These are phyloP conservation scores for Myoxocephalus aenaeus DNA, from an alignment of 2,797 vertebrate genomes.

Conservation along the genomic window DNA sequence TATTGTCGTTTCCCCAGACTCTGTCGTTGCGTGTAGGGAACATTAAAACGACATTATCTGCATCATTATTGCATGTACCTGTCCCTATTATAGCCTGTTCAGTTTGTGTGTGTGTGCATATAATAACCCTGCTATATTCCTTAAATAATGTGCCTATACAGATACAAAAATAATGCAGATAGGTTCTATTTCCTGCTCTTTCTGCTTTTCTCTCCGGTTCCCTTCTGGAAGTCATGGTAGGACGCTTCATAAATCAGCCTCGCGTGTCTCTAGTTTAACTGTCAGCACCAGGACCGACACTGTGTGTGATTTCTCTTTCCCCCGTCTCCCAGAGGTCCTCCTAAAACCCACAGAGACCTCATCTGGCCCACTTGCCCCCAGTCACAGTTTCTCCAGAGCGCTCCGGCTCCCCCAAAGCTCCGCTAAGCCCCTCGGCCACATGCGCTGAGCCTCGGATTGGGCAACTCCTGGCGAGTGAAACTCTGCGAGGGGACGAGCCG, in stretches of 20 bases:
- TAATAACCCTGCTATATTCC: neutral
- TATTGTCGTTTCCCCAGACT: neutral
- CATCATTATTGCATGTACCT: neutral
- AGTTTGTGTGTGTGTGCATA: too few species aligned
- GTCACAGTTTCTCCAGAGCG: slow-evolving; percentile 25
- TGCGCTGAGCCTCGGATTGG: slow-evolving; percentile 29
- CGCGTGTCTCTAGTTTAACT: neutral
- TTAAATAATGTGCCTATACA: neutral
- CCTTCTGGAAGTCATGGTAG: neutral
- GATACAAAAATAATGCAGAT: neutral
- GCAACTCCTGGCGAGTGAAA: slow-evolving; percentile 36
- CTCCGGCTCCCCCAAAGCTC: slow-evolving; percentile 30
- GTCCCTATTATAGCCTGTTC: neutral
- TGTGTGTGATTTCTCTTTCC: neutral
- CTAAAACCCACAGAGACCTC: slow-evolving; percentile 26
- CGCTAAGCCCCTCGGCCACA: slow-evolving; percentile 16
- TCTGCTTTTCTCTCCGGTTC: neutral
- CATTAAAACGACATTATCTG: too few species aligned
- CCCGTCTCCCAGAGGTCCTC: slow-evolving; percentile 13
- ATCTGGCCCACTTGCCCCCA: slow-evolving; percentile 31
- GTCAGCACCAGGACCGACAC: neutral
- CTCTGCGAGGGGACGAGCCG: slow-evolving; percentile 10
- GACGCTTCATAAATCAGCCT: neutral
- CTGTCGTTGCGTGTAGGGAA: too few species aligned
- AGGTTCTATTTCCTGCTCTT: too few species aligned